phyloP scores from a whole-genome alignment of 1,140 invertebrate species.

The Eulimnadia texana region DNA sequence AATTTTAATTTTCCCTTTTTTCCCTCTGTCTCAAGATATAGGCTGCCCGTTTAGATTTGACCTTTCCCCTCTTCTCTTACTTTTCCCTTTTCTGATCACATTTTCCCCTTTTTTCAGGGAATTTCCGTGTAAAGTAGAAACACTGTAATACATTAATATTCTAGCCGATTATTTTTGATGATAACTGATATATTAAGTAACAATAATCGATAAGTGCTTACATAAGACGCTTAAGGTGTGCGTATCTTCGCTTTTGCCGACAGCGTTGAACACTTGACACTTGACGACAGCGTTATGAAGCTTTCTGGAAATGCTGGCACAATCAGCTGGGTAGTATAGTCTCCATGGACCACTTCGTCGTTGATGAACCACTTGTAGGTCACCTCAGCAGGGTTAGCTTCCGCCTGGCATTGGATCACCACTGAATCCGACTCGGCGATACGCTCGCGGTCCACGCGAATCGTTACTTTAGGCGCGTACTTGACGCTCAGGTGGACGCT shows the following conservation, averaged over 20 bases:
- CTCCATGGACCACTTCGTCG: slow-evolving; percentile 54
- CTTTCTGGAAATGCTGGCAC: slow-evolving; percentile 69
- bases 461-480: slow-evolving; percentile 65
- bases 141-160: too few relatives aligned
- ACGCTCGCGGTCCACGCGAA: slow-evolving; percentile 28
- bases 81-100: too few relatives aligned
- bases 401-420: slow-evolving; percentile 61
- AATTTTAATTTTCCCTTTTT: too few relatives aligned
- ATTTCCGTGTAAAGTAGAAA: too few relatives aligned
- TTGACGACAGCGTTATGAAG: slow-evolving; percentile 72
- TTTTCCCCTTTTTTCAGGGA: too few relatives aligned
- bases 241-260: slow-evolving; percentile 75
- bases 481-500: slow-evolving; percentile 66
- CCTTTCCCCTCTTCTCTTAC: too few relatives aligned
- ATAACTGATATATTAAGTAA: neutral
- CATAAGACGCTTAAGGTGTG: slow-evolving; percentile 73
- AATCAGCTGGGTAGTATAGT: slow-evolving; percentile 64
- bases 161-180: too few relatives aligned
- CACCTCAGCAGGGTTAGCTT: slow-evolving; percentile 69
- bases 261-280: slow-evolving; percentile 78
- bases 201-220: slow-evolving; percentile 39
- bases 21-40: too few relatives aligned
- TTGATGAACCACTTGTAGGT: slow-evolving; percentile 71
- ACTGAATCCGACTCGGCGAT: slow-evolving; percentile 70
- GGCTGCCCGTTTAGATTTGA: too few relatives aligned